These are phyloP conservation scores for Ophion ellenae DNA, from an alignment of 2,888 invertebrate genomes.

Conservation along the genomic window DNA sequence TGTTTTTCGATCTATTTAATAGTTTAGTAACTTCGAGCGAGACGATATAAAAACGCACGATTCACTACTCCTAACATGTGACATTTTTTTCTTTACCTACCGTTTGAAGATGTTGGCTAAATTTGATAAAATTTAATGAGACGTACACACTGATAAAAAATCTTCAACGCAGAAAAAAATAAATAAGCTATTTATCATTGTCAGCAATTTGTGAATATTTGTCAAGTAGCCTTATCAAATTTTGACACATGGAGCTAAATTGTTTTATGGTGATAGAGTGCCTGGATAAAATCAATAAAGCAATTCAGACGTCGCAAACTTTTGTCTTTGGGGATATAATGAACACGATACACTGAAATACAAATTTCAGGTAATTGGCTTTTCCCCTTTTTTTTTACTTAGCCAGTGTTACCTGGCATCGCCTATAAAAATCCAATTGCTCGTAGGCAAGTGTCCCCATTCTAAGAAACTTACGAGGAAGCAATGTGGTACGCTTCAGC, in stretches of 20 bases:
- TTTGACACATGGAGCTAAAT: neutral
- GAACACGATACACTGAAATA: neutral
- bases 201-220: neutral
- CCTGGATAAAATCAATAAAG: neutral
- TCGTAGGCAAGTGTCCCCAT: neutral
- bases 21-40: neutral
- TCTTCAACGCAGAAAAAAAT: neutral
- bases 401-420: neutral
- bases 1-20: neutral
- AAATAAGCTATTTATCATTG: neutral
- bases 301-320: too few species aligned
- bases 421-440: neutral
- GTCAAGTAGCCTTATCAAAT: neutral
- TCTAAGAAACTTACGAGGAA: neutral
- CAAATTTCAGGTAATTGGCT: neutral
- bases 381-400: neutral
- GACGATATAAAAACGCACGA: neutral
- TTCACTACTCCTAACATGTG: neutral
- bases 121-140: too few species aligned
- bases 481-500: neutral
- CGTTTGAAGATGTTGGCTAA: too few species aligned
- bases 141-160: neutral
- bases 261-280: neutral
- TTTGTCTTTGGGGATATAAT: neutral
- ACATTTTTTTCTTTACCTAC: neutral